A percentile compares a stretch with the other conserved stretches of the same genome.
Evolutionary conservation across 2,888 invertebrate species (phyloP).

Genomic region (Oligia latruncula): DNA sequence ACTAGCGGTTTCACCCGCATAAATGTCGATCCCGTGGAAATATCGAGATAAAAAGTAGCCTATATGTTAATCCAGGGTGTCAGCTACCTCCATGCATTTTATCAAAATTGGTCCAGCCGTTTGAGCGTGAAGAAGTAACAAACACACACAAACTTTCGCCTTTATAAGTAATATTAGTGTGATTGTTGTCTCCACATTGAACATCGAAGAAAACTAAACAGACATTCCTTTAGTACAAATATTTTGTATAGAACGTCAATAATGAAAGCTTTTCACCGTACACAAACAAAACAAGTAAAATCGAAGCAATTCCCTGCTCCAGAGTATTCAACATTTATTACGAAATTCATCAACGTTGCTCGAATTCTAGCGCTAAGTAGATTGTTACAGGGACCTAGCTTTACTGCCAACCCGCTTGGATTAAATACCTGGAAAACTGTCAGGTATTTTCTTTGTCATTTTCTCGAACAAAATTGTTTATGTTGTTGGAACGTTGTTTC

Average conservation of each 20-base stretch:
- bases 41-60: too few relatives aligned
- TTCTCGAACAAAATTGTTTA: not conserved
- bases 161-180: too few relatives aligned
- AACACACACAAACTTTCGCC: too few relatives aligned
- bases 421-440: constrained; percentile 38
- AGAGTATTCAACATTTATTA: constrained; percentile 43
- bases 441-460: constrained; percentile 20
- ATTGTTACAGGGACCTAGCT: constrained; percentile 29
- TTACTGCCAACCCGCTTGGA: constrained; percentile 3
- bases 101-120: too few relatives aligned
- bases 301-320: constrained; percentile 2
- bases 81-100: too few relatives aligned
- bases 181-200: not conserved
- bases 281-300: constrained; percentile 28
- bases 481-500: not conserved
- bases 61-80: too few relatives aligned
- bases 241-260: not conserved
- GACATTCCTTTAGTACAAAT: not conserved
- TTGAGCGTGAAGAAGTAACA: too few relatives aligned
- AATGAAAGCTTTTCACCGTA: not conserved
- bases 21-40: too few relatives aligned
- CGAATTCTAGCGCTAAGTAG: constrained; percentile 50
- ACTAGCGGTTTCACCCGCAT: too few relatives aligned
- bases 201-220: not conserved
- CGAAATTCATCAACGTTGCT: constrained; percentile 50